Base-by-base conservation (phyloP, 2,797 vertebrate species). In the Sebastes taczanowskii region DNA sequence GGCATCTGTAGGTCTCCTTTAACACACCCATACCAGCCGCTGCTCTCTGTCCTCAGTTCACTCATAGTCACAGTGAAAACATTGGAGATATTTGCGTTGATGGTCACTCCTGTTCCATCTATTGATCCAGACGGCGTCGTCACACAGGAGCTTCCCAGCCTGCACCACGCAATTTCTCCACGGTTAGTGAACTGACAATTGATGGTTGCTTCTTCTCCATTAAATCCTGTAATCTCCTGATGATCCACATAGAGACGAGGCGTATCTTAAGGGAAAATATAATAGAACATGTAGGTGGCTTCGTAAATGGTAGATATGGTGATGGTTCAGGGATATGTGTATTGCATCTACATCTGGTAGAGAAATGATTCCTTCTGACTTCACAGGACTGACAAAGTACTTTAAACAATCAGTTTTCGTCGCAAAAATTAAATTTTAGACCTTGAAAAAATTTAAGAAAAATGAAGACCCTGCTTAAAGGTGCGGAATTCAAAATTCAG, bases 21-120 rank as follows among this genome's bases (percentile, higher is more conserved):
- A 3, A 0, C 20, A 69, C 85, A 90, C 7, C 3, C 80, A 55
- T 91, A 91, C 91, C 90, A 91, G 7, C 90, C 81, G 2, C 70
- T 79, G 84, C 60, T 84, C 25, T 77, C 0, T 1, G 1, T 46
- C 1, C 0, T 84, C 73, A 91, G 56, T 34, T 0, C 38, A 20
- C 18, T 86, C 79, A 92, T 79, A 3, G 81, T 88, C 61, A 91
- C 86, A 30, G 1, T 16, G 62, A 27, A 82, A 74, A 38, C 58
- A 14, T 0, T 1, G 2, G 0, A 0, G 2, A 0, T 0, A 0
- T 0, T 23, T 0, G 0, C 0, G 14, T 18, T 0, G 11, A 68
- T 80, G 10, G 13, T 38, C 27, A 86, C 77, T 1, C 0, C 20
- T 55, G 55, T 75, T 75, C 23, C 74, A 52, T 70, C 55, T 16